Base-by-base conservation (phyloP, 1,140 invertebrate genomes). In the Samia ricini region DNA sequence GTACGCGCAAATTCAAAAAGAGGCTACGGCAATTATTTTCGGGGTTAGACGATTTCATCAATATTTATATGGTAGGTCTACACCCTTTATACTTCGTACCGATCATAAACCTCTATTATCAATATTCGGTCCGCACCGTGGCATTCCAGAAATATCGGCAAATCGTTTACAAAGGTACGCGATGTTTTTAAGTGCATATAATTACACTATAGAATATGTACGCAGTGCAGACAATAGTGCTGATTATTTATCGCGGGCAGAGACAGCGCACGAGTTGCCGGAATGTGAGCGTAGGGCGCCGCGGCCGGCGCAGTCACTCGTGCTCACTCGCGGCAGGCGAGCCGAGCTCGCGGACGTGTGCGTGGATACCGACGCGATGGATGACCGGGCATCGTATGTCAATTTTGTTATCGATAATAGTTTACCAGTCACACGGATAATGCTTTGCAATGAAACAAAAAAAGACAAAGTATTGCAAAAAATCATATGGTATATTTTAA, bases 161-260 rank as follows among this genome's bases (percentile, higher is more conserved):
- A 68, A 72, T 22, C 59, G 66, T 21, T n/a, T 72, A 0, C 70
- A 72, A 56, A 29, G 70, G 0, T 71, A 71, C n/a, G 69, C 69
- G 6, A 63, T 71, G 1, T 67, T 70, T 42, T 33, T 70, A 19
- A 33, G 52, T 2, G 64, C 50, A 0, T 71, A 71, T 48, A 71
- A 67, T 29, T 70, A 66, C 42, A 42, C n/a, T 6, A 42, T 66
- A n/a, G 49, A 66, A 48, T 60, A 50, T 19, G 29, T 60, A 10
- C 26, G 56, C 23, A 60, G 56, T 19, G 20, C 8, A 5, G 19
- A 65, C 23, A 60, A 59, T 26, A 22, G 21, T 7, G 63, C 63
- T n/a, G 63, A 60, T 56, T 65, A 65, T 60, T 60, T 65, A n/a
- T 65, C 63, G 2, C 56, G 62, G 6, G 56, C 56, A n/a, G n/a